phyloP scores from a whole-genome alignment of 1,140 invertebrate species.

The Gryon sp. region DNA sequence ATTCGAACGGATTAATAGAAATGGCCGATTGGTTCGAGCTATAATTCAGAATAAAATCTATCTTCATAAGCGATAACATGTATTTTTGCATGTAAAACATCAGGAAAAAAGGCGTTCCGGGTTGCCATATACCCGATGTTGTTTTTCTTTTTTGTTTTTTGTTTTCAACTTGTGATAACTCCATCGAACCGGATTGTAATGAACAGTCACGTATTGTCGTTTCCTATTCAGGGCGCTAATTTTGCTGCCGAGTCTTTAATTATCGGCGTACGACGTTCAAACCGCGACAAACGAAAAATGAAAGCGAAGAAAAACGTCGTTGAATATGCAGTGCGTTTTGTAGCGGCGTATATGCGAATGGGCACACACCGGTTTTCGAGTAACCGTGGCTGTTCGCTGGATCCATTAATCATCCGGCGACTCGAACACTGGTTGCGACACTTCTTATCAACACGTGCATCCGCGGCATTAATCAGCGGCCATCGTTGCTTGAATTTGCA shows the following conservation, averaged over 20 bases:
- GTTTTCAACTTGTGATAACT: constrained; percentile 6
- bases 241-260: constrained; percentile 12
- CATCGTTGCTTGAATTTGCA: constrained; percentile 66
- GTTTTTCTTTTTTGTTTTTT: no score
- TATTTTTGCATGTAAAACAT: constrained; percentile 8
- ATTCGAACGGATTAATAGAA: constrained; percentile 33
- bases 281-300: constrained; percentile 6
- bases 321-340: no score
- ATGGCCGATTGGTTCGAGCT: constrained; percentile 5
- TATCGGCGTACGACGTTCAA: neutral
- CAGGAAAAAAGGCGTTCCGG: no score
- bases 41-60: constrained; percentile 26
- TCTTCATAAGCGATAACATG: constrained; percentile 10
- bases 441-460: constrained; percentile 63
- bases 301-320: no score
- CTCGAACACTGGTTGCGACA: constrained; percentile 65
- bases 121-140: no score
- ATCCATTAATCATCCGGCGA: constrained; percentile 47
- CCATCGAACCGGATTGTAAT: constrained; percentile 11
- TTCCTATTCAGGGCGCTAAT: constrained; percentile 17
- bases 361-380: constrained; percentile 26
- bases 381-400: constrained; percentile 29
- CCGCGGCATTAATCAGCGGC: constrained; percentile 69
- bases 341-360: neutral
- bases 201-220: constrained; percentile 17